These are phyloP conservation scores for Smutsia temminckii DNA, from an alignment of 2,797 vertebrate genomes.

Conservation along the genomic window DNA sequence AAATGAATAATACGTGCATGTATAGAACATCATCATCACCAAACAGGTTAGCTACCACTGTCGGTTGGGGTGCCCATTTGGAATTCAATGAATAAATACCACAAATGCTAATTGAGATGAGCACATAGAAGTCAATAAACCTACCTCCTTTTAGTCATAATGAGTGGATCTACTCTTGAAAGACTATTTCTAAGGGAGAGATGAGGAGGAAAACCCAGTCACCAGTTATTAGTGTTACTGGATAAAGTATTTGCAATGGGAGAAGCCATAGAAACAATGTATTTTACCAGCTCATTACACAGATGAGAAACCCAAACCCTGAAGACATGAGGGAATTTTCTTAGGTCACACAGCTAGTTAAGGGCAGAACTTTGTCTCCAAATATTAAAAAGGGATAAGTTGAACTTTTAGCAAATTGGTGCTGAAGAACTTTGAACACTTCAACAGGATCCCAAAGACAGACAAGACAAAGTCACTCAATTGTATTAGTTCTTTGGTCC, in stretches of 20 bases:
- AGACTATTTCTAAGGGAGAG: constrained; percentile 1
- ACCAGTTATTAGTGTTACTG: not conserved
- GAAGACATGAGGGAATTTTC: constrained; percentile 13
- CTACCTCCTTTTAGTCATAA: not conserved
- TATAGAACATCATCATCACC: not conserved
- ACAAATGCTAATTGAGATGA: not conserved
- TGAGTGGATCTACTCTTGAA: not conserved
- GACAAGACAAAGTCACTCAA: constrained; percentile 1
- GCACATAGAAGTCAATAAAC: constrained; percentile 4
- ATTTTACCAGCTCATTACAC: not conserved
- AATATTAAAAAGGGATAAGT: not conserved
- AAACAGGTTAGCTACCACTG: not conserved
- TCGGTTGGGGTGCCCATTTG: not conserved
- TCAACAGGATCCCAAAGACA: not conserved
- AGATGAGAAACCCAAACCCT: not conserved
- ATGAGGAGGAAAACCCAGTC: constrained; percentile 19
- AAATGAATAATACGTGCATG: not conserved
- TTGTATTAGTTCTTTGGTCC: not conserved
- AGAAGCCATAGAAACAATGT: not conserved
- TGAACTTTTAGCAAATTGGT: constrained; percentile 20
- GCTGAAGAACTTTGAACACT: not conserved
- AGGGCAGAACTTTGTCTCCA: constrained; percentile 4
- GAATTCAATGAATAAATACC: constrained; percentile 13
- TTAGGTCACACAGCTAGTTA: not conserved
- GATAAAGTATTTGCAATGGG: not conserved